Evolutionary conservation across 2,797 vertebrate genomes (phyloP).

Genomic region (Danio albolineatus): DNA sequence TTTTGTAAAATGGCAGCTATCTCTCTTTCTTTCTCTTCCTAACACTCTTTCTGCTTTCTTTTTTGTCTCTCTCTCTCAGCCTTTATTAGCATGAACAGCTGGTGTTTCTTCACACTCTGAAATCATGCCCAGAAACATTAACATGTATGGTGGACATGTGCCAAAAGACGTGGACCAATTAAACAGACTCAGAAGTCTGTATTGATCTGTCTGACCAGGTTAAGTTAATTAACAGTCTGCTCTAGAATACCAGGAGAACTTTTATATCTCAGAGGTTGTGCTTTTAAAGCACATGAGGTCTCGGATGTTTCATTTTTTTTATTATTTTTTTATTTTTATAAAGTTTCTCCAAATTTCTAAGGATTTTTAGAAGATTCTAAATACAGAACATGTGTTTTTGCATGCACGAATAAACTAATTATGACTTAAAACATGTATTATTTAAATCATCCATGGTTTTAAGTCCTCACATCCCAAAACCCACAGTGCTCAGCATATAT

Average conservation of each 20-base stretch:
- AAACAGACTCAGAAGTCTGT: slow-evolving; percentile 37
- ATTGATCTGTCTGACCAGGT: slow-evolving; percentile 33
- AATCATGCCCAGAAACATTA: slow-evolving; percentile 47
- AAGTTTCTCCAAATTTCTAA: background rate
- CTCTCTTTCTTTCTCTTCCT: background rate
- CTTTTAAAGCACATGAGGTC: background rate
- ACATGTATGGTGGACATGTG: slow-evolving; percentile 36
- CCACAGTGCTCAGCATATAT: too few species aligned
- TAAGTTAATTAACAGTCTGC: slow-evolving; percentile 29
- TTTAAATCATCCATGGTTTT: too few species aligned
- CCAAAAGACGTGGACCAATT: slow-evolving; percentile 53
- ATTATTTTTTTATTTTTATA: too few species aligned
- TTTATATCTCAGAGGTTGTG: slow-evolving; percentile 6
- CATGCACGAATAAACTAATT: too few species aligned
- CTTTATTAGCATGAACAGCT: slow-evolving; percentile 57
- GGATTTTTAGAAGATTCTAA: too few species aligned
- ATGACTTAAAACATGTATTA: too few species aligned
- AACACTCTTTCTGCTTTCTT: background rate
- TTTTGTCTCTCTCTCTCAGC: background rate
- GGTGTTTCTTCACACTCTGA: slow-evolving; percentile 47
- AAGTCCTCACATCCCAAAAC: too few species aligned
- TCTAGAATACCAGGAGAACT: background rate
- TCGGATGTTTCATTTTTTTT: background rate
- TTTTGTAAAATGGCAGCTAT: slow-evolving; percentile 49
- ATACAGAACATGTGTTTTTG: too few species aligned